Evolutionary conservation across 2,113 vertebrate genomes (phyloP).

Genomic region (Sarotherodon lohbergeri): DNA sequence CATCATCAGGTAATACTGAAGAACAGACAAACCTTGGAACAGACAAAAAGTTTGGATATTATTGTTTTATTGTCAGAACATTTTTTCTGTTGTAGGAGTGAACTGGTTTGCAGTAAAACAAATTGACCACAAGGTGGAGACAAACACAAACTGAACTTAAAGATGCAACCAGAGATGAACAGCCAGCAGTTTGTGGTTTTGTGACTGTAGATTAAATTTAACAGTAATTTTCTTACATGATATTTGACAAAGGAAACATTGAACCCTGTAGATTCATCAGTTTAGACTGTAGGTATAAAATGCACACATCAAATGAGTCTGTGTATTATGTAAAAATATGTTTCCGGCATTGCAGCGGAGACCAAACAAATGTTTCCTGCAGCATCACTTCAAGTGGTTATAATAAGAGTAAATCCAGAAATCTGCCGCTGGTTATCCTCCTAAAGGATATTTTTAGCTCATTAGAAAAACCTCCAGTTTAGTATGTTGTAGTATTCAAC

Average conservation of each 20-base stretch:
- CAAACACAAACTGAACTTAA: neutral
- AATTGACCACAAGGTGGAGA: neutral
- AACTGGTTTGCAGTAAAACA: neutral
- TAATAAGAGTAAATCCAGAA: neutral
- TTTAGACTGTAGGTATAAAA: neutral
- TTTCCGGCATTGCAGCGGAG: neutral
- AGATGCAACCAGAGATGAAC: neutral
- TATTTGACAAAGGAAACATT: neutral
- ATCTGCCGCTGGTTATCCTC: neutral
- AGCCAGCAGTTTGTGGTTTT: neutral
- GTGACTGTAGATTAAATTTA: neutral
- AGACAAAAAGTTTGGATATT: neutral
- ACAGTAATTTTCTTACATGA: neutral
- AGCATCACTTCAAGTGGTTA: neutral
- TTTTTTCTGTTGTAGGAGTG: neutral
- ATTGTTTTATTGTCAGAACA: neutral
- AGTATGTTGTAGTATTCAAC: neutral
- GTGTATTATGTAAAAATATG: neutral
- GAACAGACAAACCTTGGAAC: neutral
- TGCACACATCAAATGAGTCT: neutral
- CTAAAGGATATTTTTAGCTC: neutral
- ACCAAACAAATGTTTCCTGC: neutral
- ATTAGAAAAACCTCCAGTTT: neutral
- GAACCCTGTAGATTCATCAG: neutral
- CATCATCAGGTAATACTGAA: neutral